These are phyloP conservation scores for Clanis bilineata DNA, from an alignment of 2,888 invertebrate genomes.

Conservation along the genomic window DNA sequence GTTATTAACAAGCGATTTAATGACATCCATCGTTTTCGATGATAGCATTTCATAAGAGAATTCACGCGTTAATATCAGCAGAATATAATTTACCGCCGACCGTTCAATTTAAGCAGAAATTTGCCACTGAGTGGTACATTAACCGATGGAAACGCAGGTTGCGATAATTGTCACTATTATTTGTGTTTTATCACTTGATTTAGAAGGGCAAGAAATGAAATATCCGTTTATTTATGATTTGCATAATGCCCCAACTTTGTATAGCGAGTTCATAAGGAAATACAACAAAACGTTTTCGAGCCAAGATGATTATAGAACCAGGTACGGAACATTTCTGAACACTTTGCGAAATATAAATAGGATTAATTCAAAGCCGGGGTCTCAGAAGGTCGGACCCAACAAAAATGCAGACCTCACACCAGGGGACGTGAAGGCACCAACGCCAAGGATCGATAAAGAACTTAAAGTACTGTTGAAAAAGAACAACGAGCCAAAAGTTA, in stretches of 20 bases:
- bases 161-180: slow-evolving; percentile 22
- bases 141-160: slow-evolving; percentile 28
- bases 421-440: slow-evolving; percentile 29
- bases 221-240: slow-evolving; percentile 33
- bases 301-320: slow-evolving; percentile 43
- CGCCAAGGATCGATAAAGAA: slow-evolving; percentile 41
- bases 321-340: slow-evolving; percentile 48
- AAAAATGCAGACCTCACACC: slow-evolving; percentile 50
- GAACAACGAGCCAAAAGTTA: slow-evolving; percentile 22
- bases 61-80: slow-evolving; percentile 34
- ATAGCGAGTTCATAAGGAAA: slow-evolving; percentile 35
- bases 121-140: slow-evolving; percentile 21
- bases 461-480: slow-evolving; percentile 26
- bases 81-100: slow-evolving; percentile 28
- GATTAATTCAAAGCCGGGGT: slow-evolving; percentile 40
- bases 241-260: slow-evolving; percentile 34
- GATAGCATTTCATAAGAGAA: slow-evolving; percentile 30
- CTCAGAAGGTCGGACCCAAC: slow-evolving; percentile 47
- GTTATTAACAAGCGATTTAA: slow-evolving; percentile 1
- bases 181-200: slow-evolving; percentile 22
- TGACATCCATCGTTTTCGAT: slow-evolving; percentile 23
- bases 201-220: slow-evolving; percentile 17
- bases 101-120: slow-evolving; percentile 29
- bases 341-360: slow-evolving; percentile 51
- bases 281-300: slow-evolving; percentile 42